Evolutionary conservation across 1,140 invertebrate species (phyloP), one percentile per base, ranked within the genome.

Genomic region (Procambarus clarkii): DNA sequence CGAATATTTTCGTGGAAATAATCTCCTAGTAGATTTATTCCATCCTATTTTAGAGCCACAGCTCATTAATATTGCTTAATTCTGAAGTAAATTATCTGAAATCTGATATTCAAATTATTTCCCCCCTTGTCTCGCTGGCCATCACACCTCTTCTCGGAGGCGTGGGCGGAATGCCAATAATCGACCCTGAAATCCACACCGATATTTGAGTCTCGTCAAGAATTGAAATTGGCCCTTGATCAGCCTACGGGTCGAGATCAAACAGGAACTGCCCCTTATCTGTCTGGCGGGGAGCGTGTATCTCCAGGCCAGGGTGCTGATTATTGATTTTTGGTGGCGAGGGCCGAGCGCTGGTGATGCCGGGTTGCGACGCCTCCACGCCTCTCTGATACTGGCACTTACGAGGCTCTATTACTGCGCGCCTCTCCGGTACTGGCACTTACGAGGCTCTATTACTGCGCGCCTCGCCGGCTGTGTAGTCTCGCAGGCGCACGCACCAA

Each of bases 31-130:
- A 34, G 69, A 74, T 74, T 74, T 74, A 74, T 24, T 34, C 21
- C 24, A 44, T 34, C 69, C 34, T 74, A 74, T 34, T 21, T 74
- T 9, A 74, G 24, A 74, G 21, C 69, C 24, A 34, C 69, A 74
- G 69, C 24, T 34, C 69, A 74, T 74, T 74, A 74, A 74, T 74
- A 74, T 34, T 74, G n/a, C 69, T 34, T 74, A 74, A 74, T 34
- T 34, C 24, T 74, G n/a, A 34, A 34, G 69, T 74, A 74, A 74
- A 74, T n/a, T 74, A 74, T 74, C 69, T 74, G 8, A 24, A 34
- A 74, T 74, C 69, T 74, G 69, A 74, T 74, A 74, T 74, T 74
- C 69, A 74, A 74, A 74, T 74, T 74, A 74, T n/a, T 74, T 74
- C 69, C 21, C 34, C 69, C 24, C 69, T 74, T 74, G 69, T 74